These are phyloP conservation scores for Chelon labrosus DNA, from an alignment of 2,797 vertebrate genomes.

Conservation along the genomic window DNA sequence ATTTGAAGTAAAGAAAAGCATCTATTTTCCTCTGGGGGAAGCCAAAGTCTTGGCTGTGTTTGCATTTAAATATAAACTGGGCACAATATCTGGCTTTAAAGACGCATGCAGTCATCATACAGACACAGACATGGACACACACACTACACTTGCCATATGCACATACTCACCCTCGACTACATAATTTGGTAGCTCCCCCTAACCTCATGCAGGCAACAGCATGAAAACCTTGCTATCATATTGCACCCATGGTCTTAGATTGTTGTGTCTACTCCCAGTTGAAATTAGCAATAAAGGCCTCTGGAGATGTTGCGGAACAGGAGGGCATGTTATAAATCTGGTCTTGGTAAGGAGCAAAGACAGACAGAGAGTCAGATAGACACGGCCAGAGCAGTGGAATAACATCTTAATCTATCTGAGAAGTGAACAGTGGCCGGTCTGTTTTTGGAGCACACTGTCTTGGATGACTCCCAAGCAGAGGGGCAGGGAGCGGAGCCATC, in stretches of 20 bases:
- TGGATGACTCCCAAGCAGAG: conserved; percentile 81
- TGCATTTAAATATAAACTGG: conserved; percentile 83
- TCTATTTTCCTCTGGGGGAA: conserved; percentile 66
- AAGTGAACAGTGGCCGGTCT: conserved; percentile 80
- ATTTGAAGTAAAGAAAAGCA: conserved; percentile 83
- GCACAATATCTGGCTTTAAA: conserved; percentile 72
- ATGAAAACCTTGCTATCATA: conserved; percentile 56
- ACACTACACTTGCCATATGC: conserved; percentile 38
- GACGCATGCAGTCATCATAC: conserved; percentile 60
- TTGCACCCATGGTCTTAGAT: conserved; percentile 54
- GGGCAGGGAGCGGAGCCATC: conserved; percentile 81
- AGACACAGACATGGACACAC: conserved; percentile 48
- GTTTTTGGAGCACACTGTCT: conserved; percentile 82
- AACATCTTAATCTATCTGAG: conserved; percentile 80
- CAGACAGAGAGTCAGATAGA: conserved; percentile 55
- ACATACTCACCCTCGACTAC: conserved; percentile 19
- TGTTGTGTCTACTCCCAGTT: conserved; percentile 64
- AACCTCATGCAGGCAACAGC: conserved; percentile 46
- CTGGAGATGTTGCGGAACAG: conserved; percentile 49
- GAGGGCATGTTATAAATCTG: conserved; percentile 55
- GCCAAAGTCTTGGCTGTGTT: conserved; percentile 79
- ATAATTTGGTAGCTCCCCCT: conserved; percentile 45
- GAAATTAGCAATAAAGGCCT: conserved; percentile 67
- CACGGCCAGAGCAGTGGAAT: conserved; percentile 73
- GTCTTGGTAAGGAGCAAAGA: conserved; percentile 22